A percentile compares a stretch with the other conserved stretches of the same genome.
phyloP scores from a whole-genome alignment of 1,140 invertebrate genomes.

The Archegozetes longisetosus region DNA sequence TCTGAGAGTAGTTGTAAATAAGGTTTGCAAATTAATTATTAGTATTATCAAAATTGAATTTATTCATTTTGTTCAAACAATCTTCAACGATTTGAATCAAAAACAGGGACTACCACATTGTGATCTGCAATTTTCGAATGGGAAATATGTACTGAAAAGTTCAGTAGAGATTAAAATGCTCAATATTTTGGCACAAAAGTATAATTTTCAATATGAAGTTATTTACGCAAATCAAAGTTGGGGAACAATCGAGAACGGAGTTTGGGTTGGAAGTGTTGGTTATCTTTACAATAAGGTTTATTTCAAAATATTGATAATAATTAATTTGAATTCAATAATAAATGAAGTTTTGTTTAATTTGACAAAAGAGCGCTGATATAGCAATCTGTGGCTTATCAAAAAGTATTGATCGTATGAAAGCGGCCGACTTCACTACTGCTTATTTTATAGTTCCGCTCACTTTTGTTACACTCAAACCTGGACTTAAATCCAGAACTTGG shows the following conservation, averaged over 20 bases:
- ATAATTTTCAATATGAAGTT: not conserved
- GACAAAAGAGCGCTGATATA: not conserved
- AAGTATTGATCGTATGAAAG: not conserved
- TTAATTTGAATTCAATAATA: not conserved
- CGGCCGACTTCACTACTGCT: not conserved
- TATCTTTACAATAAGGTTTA: slow-evolving; percentile 4
- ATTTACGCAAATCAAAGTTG: slow-evolving; percentile 4
- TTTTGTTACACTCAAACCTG: not conserved
- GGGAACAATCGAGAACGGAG: not conserved
- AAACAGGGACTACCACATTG: not conserved
- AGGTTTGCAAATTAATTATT: no score
- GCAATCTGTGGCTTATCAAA: not conserved
- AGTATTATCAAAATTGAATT: no score
- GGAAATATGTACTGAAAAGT: not conserved
- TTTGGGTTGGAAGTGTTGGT: slow-evolving; percentile 2
- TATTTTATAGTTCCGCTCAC: not conserved
- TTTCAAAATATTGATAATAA: no score
- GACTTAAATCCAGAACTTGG: not conserved
- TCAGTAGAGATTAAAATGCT: not conserved
- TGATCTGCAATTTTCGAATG: not conserved
- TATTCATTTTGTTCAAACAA: no score
- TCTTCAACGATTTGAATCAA: no score
- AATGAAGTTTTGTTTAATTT: not conserved
- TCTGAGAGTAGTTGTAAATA: not conserved
- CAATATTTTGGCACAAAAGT: not conserved